phyloP scores from a whole-genome alignment of 2,888 invertebrate genomes.

The Platycheirus rosarum region DNA sequence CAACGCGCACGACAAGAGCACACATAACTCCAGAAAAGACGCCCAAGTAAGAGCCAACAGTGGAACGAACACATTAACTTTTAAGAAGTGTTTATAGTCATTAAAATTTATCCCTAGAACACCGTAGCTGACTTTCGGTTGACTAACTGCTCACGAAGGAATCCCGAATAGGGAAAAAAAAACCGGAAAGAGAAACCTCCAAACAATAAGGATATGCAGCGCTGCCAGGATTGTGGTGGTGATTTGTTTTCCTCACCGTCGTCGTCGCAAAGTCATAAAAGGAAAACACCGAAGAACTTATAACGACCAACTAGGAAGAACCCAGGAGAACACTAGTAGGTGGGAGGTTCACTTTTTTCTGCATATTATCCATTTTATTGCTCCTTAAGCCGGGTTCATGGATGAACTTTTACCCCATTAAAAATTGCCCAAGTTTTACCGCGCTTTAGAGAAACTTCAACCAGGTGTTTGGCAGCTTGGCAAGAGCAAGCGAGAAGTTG shows the following conservation, averaged over 20 bases:
- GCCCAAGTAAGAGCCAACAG: conserved; percentile 23
- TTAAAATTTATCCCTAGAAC: conserved; percentile 72
- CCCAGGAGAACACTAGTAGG: neutral
- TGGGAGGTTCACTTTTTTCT: conserved; percentile 47
- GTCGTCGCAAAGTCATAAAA: conserved; percentile 54
- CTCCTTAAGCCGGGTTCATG: conserved; percentile 46
- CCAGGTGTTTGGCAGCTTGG: conserved; percentile 43
- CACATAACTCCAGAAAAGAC: neutral
- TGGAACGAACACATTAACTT: conserved; percentile 71
- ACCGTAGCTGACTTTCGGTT: conserved; percentile 70
- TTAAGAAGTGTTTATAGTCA: conserved; percentile 74
- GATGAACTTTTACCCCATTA: conserved; percentile 69
- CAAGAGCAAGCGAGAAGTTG: neutral
- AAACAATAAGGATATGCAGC: conserved; percentile 5
- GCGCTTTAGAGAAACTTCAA: conserved; percentile 38
- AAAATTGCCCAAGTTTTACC: conserved; percentile 51
- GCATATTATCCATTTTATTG: conserved; percentile 71
- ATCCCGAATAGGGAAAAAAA: neutral
- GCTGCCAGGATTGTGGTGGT: conserved; percentile 36
- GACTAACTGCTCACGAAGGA: conserved; percentile 69
- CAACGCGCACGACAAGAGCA: neutral
- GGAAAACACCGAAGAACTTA: conserved; percentile 15
- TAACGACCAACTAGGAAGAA: neutral
- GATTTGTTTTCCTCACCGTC: conserved; percentile 55
- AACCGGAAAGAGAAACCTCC: neutral